Conservation (phyloP, 1,140 invertebrate genomes). For the Triops cancriformis region DNA sequence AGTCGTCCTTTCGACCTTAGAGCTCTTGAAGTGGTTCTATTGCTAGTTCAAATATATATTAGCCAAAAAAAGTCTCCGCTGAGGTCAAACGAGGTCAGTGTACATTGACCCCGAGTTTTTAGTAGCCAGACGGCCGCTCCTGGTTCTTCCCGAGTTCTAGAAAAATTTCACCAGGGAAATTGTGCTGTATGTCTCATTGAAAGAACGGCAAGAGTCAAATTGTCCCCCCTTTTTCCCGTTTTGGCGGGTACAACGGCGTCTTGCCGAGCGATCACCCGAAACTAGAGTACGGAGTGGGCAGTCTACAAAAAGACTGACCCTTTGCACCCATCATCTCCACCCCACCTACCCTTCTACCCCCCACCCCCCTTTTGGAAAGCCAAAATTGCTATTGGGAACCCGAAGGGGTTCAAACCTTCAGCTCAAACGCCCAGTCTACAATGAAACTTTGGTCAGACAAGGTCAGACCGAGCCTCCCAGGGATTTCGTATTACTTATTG, state of each 20-base stretch:
- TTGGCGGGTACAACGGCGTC: neutral
- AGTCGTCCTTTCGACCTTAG: neutral
- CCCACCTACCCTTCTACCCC: neutral
- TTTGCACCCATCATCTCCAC: neutral
- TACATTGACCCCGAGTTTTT: neutral
- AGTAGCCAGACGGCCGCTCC: neutral
- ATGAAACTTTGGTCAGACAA: slow-evolving; percentile 4
- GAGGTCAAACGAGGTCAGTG: slow-evolving; percentile 12
- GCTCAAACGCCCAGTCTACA: neutral
- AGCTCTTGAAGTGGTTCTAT: neutral
- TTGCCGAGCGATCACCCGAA: neutral
- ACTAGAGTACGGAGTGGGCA: slow-evolving; percentile 9
- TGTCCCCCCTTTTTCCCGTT: neutral
- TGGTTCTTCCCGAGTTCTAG: too few species aligned
- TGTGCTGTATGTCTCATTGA: neutral
- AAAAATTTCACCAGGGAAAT: neutral
- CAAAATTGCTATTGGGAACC: neutral
- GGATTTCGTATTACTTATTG: neutral
- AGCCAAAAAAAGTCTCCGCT: neutral
- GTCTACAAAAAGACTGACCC: neutral
- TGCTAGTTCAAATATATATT: neutral
- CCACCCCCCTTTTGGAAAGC: neutral
- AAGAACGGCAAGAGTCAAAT: neutral
- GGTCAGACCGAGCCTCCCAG: neutral
- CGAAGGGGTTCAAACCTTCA: slow-evolving; percentile 3